Conservation (phyloP, 37 sponge, comb jelly and placozoan genomes). For the Aplysina aerophoba region DNA sequence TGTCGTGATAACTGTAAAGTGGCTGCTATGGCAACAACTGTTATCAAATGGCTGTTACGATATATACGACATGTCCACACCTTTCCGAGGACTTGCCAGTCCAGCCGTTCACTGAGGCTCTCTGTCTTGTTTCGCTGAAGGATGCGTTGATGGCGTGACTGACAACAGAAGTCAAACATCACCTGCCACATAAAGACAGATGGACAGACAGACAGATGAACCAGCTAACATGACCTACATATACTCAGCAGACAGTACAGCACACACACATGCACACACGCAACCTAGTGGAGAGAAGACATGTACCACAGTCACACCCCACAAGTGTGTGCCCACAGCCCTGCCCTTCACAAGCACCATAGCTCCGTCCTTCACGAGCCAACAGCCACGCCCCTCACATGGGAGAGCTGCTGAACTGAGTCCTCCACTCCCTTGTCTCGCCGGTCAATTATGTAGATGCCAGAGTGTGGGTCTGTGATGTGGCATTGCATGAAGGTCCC, state of each 20-base stretch:
- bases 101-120: constrained; percentile 92
- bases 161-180: constrained; percentile 85
- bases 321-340: neutral
- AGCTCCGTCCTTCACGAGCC: no score
- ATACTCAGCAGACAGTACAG: no score
- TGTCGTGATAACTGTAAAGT: no score
- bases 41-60: no score
- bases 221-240: no score
- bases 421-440: constrained; percentile 80
- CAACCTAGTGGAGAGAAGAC: no score
- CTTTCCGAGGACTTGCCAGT: constrained; percentile 90
- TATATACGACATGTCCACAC: constrained; percentile 26
- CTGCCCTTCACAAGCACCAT: no score
- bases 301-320: neutral
- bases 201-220: no score
- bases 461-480: constrained; percentile 89
- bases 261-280: no score
- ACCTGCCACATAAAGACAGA: constrained; percentile 54
- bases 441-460: constrained; percentile 97
- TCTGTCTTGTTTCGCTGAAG: constrained; percentile 97
- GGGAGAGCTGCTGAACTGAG: constrained; percentile 86
- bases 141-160: constrained; percentile 89
- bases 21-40: no score
- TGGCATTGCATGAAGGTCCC: constrained; percentile 96
- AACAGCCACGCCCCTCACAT: constrained; percentile 60